phyloP scores from a whole-genome alignment of 2,888 invertebrate species.

The Lysandra coridon region DNA sequence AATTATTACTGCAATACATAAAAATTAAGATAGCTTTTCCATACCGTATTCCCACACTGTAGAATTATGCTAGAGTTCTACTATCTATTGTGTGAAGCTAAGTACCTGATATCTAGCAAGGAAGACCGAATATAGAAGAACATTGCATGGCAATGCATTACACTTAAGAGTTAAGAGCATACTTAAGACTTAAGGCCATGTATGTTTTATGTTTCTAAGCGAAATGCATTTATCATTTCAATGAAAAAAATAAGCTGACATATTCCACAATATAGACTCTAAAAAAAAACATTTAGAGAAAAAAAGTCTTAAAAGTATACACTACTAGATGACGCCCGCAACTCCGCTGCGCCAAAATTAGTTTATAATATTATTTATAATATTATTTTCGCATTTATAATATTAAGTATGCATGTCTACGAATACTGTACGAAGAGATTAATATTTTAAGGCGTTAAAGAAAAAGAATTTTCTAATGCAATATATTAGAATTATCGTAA shows the following conservation, averaged over 20 bases:
- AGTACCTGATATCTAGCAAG: neutral
- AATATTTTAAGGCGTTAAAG: neutral
- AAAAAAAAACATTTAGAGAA: too few relatives aligned
- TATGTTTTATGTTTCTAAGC: neutral
- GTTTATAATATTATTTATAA: too few relatives aligned
- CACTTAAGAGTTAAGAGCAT: neutral
- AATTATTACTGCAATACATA: neutral
- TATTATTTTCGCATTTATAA: too few relatives aligned
- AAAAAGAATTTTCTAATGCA: neutral
- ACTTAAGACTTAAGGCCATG: neutral
- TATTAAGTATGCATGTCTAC: too few relatives aligned
- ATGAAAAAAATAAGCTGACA: neutral
- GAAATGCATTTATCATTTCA: neutral
- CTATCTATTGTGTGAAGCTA: neutral
- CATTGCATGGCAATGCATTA: neutral
- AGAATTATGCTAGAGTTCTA: neutral
- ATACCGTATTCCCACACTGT: neutral
- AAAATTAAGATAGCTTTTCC: neutral
- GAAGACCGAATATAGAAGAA: conserved; percentile 15
- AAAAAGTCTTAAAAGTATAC: too few relatives aligned
- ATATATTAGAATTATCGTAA: conserved; percentile 14
- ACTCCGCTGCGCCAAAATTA: too few relatives aligned
- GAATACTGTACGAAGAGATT: neutral
- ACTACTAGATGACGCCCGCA: too few relatives aligned
- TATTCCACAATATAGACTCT: too few relatives aligned